Conservation (phyloP, 1,140 invertebrate genomes). For the Zaprionus ornatus region DNA sequence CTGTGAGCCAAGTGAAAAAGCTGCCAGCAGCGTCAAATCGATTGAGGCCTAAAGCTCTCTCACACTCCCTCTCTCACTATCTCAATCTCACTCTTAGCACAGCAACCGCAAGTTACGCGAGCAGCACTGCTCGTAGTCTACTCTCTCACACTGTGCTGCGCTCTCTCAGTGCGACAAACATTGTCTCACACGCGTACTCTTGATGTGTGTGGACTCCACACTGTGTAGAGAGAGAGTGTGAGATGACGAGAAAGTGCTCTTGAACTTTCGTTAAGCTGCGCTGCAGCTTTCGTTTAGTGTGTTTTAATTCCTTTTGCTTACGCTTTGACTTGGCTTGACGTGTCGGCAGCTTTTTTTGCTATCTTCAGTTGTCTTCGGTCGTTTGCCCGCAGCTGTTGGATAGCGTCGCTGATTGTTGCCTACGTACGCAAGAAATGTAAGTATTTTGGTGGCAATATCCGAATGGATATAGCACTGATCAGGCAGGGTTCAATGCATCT, state of each 20-base stretch:
- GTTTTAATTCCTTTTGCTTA: background rate
- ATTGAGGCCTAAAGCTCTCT: slow-evolving; percentile 1
- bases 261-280: background rate
- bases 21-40: slow-evolving; percentile 1
- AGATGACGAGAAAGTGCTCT: background rate
- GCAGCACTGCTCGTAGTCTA: background rate
- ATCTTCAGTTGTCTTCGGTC: slow-evolving; percentile 40
- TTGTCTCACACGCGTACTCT: background rate
- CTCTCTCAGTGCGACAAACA: background rate
- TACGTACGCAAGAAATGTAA: background rate
- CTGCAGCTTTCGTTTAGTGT: slow-evolving; percentile 20
- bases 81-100: background rate
- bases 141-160: background rate
- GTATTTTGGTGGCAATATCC: background rate
- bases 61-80: background rate
- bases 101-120: too few species aligned
- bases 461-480: background rate
- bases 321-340: background rate
- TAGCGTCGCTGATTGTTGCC: background rate
- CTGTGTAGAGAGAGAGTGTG: background rate
- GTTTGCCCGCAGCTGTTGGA: slow-evolving; percentile 30
- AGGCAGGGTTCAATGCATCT: slow-evolving; percentile 50
- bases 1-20: slow-evolving; percentile 3
- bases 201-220: background rate
- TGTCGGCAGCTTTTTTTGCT: slow-evolving; percentile 36